Evolutionary conservation across 2,113 vertebrate genomes (phyloP), one percentile per base, ranked within the genome.

Genomic region (Catharus bicknelli): DNA sequence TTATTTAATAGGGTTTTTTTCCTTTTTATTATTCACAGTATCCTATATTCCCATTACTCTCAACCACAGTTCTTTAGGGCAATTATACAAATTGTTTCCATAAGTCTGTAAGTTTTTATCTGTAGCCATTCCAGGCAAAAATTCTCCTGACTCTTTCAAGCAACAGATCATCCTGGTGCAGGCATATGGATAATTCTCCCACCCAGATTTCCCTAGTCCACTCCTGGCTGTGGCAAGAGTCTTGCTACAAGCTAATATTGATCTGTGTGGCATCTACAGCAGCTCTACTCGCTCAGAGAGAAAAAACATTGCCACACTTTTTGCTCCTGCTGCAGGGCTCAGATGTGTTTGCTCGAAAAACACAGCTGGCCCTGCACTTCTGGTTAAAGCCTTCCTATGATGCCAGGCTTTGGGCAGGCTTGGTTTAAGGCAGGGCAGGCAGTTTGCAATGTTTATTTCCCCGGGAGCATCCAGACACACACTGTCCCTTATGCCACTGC

Each of bases 371-470:
- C 59, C 75, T 38, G 42, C 51, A 11, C 3, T 61, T 2, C 47
- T 78, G 51, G 6, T 63, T 59, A 25, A 36, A 48, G 48, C 63
- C 8, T n/a, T 47, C n/a, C 17, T 19, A 1, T 2, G 9, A 34
- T 5, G 4, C 3, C 64, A 16, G 38, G 43, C 47, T 54, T 45
- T 1, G 30, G 58, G 68, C 72, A 73, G 80, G 43, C 36, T 70
- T 0, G 0, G 45, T 32, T 69, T 27, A n/a, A 79, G 58, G 45
- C 11, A 1, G 25, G 19, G 77, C 29, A 43, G 1, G 1, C n/a
- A 26, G 47, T 19, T 21, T 67, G 43, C 58, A 58, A 6, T 27
- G 58, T 58, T 76, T 50, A 48, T 53, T 38, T 66, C 70, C 45
- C 81, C 1, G 13, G 30, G 1, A 58, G 66, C 80, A 74, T 17